These are phyloP conservation scores for Lates japonicus DNA, from an alignment of 2,797 vertebrate genomes.

Conservation along the genomic window DNA sequence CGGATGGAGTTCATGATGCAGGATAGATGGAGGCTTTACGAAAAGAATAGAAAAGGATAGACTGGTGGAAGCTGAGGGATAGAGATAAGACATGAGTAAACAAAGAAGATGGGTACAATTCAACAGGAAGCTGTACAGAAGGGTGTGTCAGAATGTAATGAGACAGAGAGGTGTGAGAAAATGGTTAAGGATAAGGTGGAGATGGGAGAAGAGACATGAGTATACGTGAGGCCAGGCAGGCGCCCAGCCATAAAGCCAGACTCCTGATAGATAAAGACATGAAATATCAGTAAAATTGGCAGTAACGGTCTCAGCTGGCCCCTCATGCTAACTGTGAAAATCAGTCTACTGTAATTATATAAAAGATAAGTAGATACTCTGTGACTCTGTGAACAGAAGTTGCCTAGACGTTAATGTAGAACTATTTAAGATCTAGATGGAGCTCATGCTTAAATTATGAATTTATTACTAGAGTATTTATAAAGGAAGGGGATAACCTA, in stretches of 20 bases:
- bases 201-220: background rate
- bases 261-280: conserved; percentile 7
- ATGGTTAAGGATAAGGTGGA: background rate
- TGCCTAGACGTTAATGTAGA: background rate
- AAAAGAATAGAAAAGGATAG: conserved; percentile 17
- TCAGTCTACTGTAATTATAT: background rate
- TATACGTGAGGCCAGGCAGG: conserved; percentile 22
- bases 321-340: background rate
- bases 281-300: background rate
- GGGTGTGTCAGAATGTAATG: conserved; percentile 9
- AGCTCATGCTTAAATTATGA: background rate
- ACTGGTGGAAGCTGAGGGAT: background rate
- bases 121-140: conserved; percentile 5
- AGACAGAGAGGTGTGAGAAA: background rate
- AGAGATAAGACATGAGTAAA: conserved; percentile 29
- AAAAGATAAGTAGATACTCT: background rate
- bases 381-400: conserved; percentile 2
- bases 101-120: conserved; percentile 21
- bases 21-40: conserved; percentile 20
- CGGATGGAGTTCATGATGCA: conserved; percentile 40
- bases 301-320: background rate
- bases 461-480: background rate
- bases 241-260: background rate
- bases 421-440: background rate
- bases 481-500: background rate